Conservation (phyloP, 2,888 invertebrate species). For the Parnassius mnemosyne region DNA sequence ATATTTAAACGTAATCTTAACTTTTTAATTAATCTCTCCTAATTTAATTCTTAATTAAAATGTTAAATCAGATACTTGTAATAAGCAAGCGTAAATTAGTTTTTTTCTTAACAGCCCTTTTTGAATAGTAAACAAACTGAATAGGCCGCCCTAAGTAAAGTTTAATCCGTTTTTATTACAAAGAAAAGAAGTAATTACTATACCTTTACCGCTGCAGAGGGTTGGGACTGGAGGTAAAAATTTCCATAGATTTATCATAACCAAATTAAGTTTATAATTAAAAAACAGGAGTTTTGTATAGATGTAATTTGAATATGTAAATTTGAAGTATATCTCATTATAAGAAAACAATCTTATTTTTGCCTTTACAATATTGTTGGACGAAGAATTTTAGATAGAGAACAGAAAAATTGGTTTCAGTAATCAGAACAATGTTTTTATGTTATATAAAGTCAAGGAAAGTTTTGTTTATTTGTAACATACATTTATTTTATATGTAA, state of each 20-base stretch:
- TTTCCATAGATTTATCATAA: conserved; percentile 81
- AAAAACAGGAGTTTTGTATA: conserved; percentile 79
- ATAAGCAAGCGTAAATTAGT: conserved; percentile 69
- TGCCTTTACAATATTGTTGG: conserved; percentile 34
- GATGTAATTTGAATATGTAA: conserved; percentile 78
- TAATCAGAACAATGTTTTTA: conserved; percentile 24
- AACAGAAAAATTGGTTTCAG: conserved; percentile 21
- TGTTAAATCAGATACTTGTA: conserved; percentile 53
- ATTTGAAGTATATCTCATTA: conserved; percentile 58
- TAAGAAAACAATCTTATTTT: conserved; percentile 27
- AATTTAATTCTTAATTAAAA: conserved; percentile 56
- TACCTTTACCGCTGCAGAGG: conserved; percentile 77
- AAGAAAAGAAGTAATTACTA: conserved; percentile 81
- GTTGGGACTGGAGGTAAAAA: conserved; percentile 75
- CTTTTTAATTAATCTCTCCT: conserved; percentile 31
- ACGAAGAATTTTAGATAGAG: conserved; percentile 17
- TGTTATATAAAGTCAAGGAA: conserved; percentile 14
- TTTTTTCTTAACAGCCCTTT: conserved; percentile 72
- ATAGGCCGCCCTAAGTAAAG: conserved; percentile 79
- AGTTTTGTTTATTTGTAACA: conserved; percentile 12
- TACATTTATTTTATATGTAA: conserved; percentile 23
- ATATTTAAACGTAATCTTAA: conserved; percentile 14
- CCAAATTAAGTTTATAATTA: conserved; percentile 81
- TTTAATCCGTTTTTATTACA: conserved; percentile 81
- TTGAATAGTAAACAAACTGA: conserved; percentile 79